Base-by-base conservation (phyloP, 2,113 vertebrate genomes). In the Caranx ignobilis region DNA sequence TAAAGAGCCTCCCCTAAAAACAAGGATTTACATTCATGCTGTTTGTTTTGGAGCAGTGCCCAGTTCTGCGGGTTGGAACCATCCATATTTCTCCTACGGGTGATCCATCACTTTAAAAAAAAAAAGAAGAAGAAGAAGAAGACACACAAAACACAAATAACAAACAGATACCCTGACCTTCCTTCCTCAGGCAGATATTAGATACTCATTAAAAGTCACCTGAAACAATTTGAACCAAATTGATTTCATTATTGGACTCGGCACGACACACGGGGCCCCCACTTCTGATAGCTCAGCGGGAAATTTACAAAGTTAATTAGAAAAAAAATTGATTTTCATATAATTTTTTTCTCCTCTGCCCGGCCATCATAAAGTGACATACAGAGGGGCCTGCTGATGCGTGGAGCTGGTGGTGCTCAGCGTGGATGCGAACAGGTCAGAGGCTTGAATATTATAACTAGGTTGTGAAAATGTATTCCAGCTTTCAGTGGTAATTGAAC, bases 181-280 rank as follows among this genome's bases (percentile, higher is more conserved):
- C 92, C 80, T 82, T 91, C 93, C 91, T 91, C 87, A 59, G 87
- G 91, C 83, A 75, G 83, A 91, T 93, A 94, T 94, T 93, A 95
- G 89, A 94, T 89, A 89, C 92, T 95, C 93, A 95, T 95, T 94
- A 95, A 93, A 92, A 94, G 91, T 95, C 92, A 95, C 94, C 94
- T 93, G 92, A 94, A 94, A 94, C 93, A 92, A 94, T 94, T 90
- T 93, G 81, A 93, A 91, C 81, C 83, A 92, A 93, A 95, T 95
- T 94, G 94, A 95, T 95, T 95, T 95, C 89, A 95, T 95, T 94
- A 95, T 92, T 76, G 88, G 92, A 91, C 93, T 93, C 87, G 45
- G 89, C 86, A 88, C 70, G 90, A 91, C 85, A 64, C 82, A 18
- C 64, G 5, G 7, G 77, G 85, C 77, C 89, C 82, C 85, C 75